Evolutionary conservation across 1,140 invertebrate species (phyloP), one percentile per base, ranked within the genome.

Genomic region (Zaprionus africanus): DNA sequence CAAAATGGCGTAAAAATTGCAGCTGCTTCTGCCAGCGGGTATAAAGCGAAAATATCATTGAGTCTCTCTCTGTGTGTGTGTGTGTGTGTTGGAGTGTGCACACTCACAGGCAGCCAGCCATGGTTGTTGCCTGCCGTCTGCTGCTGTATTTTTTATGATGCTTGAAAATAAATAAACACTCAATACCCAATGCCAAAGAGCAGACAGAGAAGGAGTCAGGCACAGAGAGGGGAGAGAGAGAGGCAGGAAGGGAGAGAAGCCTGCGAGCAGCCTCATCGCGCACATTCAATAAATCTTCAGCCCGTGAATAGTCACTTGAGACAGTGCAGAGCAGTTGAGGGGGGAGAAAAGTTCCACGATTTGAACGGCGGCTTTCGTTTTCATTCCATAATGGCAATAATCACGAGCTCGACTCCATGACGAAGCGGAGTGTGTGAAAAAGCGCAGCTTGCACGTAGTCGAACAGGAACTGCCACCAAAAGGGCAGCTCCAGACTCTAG

Each of bases 111-210:
- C 28, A 59, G n/a, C 22, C 19, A 46, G 56, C 65, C 59, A 34
- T 41, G 15, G 5, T n/a, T 65, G 46, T 53, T 77, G 60, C 28
- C 41, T 76, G 65, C 43, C 46, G 49, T 56, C 64, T 72, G 67
- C 56, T 86, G 67, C 41, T 85, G 84, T 87, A 83, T 87, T 88
- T 88, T 87, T 87, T 87, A 87, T 87, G 84, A 87, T 88, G 80
- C 84, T 87, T 88, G 84, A 87, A 87, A 87, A 87, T 87, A 87
- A 87, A 87, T 87, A 87, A 87, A 87, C 84, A 87, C 84, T 87
- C 84, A 87, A 87, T 87, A 87, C 80, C 80, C 67, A 69, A 88
- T 87, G 70, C 77, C 83, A 86, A 86, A 87, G 83, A 86, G 83
- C 83, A 87, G 80, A 82, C 82, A 31, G 19, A 19, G 56, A 4